Conservation (phyloP, 2,113 vertebrate species). For the Deroptyus accipitrinus region DNA sequence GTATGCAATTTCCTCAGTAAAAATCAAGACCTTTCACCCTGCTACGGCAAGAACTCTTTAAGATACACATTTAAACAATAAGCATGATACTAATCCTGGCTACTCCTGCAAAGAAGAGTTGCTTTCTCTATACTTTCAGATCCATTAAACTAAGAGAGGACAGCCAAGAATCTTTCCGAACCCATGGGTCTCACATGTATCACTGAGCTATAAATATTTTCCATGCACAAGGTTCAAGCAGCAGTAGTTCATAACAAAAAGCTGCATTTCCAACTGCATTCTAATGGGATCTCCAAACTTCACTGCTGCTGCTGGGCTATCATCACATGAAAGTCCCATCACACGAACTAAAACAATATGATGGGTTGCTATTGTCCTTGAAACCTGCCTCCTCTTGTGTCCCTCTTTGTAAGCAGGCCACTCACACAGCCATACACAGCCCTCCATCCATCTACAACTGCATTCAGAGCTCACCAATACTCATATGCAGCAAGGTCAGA, state of each 20-base stretch:
- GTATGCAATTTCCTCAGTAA: background rate
- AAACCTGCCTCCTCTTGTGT: conserved; percentile 1
- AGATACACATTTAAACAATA: background rate
- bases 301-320: background rate
- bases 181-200: background rate
- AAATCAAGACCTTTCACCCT: background rate
- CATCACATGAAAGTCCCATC: conserved; percentile 26
- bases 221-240: background rate
- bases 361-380: conserved; percentile 38
- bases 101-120: background rate
- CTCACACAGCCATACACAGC: conserved; percentile 9
- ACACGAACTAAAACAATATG: conserved; percentile 11
- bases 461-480: conserved; percentile 65
- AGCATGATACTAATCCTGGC: background rate
- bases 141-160: background rate
- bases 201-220: background rate
- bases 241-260: background rate
- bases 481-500: conserved; percentile 79
- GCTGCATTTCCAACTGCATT: background rate
- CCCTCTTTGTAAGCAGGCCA: conserved; percentile 23
- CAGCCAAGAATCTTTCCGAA: conserved; percentile 8
- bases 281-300: conserved; percentile 4
- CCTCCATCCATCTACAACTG: background rate
- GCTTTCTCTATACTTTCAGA: conserved; percentile 3
- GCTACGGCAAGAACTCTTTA: background rate